Conservation (phyloP, 2,113 vertebrate species). For the Anseranas semipalmata region DNA sequence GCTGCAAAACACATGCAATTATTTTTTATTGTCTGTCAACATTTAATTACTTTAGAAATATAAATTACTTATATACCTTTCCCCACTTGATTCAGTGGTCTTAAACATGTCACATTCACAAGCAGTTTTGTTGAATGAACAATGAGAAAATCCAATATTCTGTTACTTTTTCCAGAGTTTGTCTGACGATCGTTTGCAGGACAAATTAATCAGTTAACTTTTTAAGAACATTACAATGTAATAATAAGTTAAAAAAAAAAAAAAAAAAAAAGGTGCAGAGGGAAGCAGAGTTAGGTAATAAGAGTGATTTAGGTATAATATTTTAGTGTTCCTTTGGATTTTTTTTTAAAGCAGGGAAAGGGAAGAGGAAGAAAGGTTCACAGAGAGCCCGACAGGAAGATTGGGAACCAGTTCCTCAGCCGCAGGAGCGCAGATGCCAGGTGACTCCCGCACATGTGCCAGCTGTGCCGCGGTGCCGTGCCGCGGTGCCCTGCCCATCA, state of each 20-base stretch:
- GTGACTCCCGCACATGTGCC: not conserved
- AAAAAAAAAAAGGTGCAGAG: not conserved
- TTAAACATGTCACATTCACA: not conserved
- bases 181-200: not conserved
- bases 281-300: not conserved
- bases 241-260: too few relatives aligned
- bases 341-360: not conserved
- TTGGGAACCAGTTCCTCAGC: not conserved
- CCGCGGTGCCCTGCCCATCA: not conserved
- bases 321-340: not conserved
- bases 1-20: not conserved
- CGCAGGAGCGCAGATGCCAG: not conserved
- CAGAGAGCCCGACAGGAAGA: not conserved
- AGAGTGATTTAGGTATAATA: too few relatives aligned
- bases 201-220: not conserved
- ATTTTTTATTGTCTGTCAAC: not conserved
- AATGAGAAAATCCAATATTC: accelerated
- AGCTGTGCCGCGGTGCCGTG: not conserved
- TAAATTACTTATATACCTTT: not conserved
- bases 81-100: not conserved
- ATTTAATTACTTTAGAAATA: not conserved
- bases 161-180: not conserved
- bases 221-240: not conserved
- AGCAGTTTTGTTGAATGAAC: not conserved
- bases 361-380: not conserved